Evolutionary conservation across 2,888 invertebrate species (phyloP).

Genomic region (Xanthia togata): DNA sequence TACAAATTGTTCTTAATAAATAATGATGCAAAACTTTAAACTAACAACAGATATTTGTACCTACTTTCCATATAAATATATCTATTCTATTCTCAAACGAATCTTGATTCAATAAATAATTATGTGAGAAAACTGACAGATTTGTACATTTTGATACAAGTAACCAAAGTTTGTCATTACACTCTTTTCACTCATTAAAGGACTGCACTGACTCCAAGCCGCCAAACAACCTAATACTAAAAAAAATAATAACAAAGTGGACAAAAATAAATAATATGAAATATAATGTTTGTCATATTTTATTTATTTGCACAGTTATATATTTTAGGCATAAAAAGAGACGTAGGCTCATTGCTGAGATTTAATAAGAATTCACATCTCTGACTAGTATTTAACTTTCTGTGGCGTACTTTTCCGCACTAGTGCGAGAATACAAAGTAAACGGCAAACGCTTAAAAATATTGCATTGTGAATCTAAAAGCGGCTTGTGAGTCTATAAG

Average conservation of each 20-base stretch:
- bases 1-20: background rate
- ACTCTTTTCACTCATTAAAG: too few species aligned
- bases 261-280: background rate
- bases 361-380: background rate
- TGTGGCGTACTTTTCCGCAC: background rate
- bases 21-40: background rate
- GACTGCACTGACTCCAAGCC: background rate
- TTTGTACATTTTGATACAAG: background rate
- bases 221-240: background rate
- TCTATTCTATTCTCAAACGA: background rate
- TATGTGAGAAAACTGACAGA: background rate
- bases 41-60: background rate
- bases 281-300: background rate
- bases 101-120: background rate
- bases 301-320: background rate
- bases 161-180: background rate
- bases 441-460: background rate
- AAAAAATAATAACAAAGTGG: background rate
- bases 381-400: background rate
- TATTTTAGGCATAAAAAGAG: background rate
- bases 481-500: background rate
- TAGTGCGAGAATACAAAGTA: background rate
- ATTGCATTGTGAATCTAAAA: background rate
- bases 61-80: background rate
- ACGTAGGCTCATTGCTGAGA: background rate